Percentiles rank a stretch among this genome's conserved stretches.
Conservation (phyloP, 2,888 invertebrate species). For the Drosophila multiciliata region DNA sequence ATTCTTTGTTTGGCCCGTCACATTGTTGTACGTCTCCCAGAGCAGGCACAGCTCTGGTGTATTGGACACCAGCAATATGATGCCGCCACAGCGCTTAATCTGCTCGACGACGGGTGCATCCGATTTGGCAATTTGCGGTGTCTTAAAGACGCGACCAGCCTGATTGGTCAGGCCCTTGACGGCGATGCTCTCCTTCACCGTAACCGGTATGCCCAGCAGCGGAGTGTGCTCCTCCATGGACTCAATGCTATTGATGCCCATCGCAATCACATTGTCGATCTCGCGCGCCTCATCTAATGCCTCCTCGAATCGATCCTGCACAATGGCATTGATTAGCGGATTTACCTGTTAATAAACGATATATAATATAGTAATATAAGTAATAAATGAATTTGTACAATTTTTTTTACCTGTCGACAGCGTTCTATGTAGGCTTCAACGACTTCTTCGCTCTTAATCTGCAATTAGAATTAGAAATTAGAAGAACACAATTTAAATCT, state of each 20-base stretch:
- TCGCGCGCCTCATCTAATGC: constrained; percentile 91
- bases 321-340: constrained; percentile 91
- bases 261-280: constrained; percentile 89
- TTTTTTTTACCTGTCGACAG: constrained; percentile 89
- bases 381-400: not conserved
- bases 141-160: constrained; percentile 88
- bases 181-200: constrained; percentile 93
- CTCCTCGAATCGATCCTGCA: constrained; percentile 90
- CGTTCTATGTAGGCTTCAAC: constrained; percentile 90
- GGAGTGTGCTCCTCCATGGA: constrained; percentile 89
- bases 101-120: constrained; percentile 91
- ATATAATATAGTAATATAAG: not conserved
- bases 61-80: constrained; percentile 94
- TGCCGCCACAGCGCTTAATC: constrained; percentile 92
- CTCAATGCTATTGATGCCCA: constrained; percentile 86
- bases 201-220: constrained; percentile 93
- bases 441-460: constrained; percentile 90
- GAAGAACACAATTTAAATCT: constrained; percentile 5
- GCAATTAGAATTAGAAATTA: constrained; percentile 77
- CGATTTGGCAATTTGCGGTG: constrained; percentile 87
- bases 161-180: constrained; percentile 92
- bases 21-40: constrained; percentile 95
- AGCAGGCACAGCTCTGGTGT: constrained; percentile 96
- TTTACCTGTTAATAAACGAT: constrained; percentile 87
- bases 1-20: constrained; percentile 94